Evolutionary conservation across 1,140 invertebrate species (phyloP), one percentile per base, ranked within the genome.

Genomic region (Araneus ventricosus): DNA sequence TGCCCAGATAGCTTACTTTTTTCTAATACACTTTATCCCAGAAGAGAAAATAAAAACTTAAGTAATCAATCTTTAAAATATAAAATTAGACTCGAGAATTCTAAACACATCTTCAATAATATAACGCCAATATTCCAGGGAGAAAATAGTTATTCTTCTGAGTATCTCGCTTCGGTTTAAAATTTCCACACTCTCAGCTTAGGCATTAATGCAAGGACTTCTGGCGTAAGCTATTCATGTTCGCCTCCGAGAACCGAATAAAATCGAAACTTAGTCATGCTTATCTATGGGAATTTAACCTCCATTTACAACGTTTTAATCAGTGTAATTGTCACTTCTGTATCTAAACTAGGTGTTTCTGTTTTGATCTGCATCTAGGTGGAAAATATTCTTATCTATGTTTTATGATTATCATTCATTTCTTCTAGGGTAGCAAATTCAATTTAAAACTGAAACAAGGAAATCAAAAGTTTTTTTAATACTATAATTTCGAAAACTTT

Each of bases 271-370:
- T 7, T n/a, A 87, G 0, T 34, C 24, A 17, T 37, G 22, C 10
- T 79, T 37, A 39, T 87, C 59, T 59, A 8, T 24, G 8, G 45
- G 45, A 27, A 63, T 87, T 41, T 34, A 87, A 59, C 52, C 57
- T 63, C 37, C 30, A 45, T 34, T 63, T 87, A 63, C 22, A 34
- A 63, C 34, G 14, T 61, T 87, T 41, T 63, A 61, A 63, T 87
- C 59, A 59, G 20, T 17, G 10, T 63, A 39, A 87, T 61, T 20
- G 22, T 41, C 59, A 14, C 84, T 86, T 86, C 39, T n/a, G 57
- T 61, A 30, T 59, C n/a, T 52, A 59, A 86, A 27, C 27, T 86
- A 59, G 30, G 30, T 86, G 57, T 59, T 86, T 86, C 8, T 59
- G 14, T 86, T 86, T 61, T n/a, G n/a, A n/a, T n/a, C n/a, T n/a